phyloP scores from a whole-genome alignment of 1,140 invertebrate species.

The Gyrodactylus bullatarudis region DNA sequence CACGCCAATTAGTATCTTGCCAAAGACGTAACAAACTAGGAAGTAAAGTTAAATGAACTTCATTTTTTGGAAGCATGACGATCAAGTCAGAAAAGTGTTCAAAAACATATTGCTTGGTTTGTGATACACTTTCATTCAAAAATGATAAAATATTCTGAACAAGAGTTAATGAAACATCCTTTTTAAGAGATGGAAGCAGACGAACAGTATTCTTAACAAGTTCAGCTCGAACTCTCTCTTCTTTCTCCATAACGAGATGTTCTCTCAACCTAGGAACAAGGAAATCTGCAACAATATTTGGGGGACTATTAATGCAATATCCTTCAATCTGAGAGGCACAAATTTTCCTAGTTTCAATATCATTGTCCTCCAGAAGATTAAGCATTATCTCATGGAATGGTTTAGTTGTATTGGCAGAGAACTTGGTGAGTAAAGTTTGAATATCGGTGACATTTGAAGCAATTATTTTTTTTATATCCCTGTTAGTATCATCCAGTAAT shows the following conservation, averaged over 20 bases:
- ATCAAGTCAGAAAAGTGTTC: neutral
- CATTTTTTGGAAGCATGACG: neutral
- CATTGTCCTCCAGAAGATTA: constrained; percentile 2
- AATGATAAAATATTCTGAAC: constrained; percentile 2
- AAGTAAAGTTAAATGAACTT: neutral
- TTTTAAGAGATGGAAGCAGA: neutral
- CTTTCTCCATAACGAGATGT: neutral
- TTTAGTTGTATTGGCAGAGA: neutral
- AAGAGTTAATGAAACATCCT: neutral
- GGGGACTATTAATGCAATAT: neutral
- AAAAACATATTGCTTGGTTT: constrained; percentile 4
- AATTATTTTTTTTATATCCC: neutral
- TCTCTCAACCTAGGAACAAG: neutral
- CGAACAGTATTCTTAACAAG: neutral
- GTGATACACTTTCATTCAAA: neutral
- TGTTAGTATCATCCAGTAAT: neutral
- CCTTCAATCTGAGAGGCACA: neutral
- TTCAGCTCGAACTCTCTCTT: constrained; percentile 1
- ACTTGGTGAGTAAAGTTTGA: neutral
- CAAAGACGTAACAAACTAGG: neutral
- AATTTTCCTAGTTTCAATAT: constrained; percentile 4
- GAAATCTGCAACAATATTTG: neutral
- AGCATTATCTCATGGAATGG: neutral
- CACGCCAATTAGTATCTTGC: neutral
- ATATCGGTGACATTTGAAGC: neutral